Percentiles rank a stretch among this genome's conserved stretches.
phyloP scores from a whole-genome alignment of 2,888 invertebrate genomes.

The Xanthia icteritia region DNA sequence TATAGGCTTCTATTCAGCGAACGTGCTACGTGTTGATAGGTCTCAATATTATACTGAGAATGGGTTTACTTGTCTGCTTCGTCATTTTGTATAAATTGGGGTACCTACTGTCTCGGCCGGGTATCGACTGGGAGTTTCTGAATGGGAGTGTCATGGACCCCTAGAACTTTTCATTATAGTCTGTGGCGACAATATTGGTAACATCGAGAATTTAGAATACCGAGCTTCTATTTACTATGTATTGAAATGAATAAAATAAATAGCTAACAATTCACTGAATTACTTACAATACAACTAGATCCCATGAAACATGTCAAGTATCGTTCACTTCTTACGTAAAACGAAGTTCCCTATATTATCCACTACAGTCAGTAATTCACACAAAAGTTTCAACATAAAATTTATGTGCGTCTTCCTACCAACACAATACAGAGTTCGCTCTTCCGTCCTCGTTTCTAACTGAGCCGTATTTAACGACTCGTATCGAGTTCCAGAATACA shows the following conservation, averaged over 20 bases:
- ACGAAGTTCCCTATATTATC: background rate
- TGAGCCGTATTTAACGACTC: conserved; percentile 36
- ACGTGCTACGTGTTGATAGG: conserved; percentile 34
- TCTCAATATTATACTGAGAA: conserved; percentile 31
- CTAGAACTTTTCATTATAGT: conserved; percentile 11
- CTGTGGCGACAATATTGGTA: background rate
- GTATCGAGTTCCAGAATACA: conserved; percentile 38
- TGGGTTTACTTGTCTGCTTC: conserved; percentile 46
- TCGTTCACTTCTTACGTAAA: conserved; percentile 11
- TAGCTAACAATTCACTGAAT: background rate
- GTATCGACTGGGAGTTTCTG: background rate
- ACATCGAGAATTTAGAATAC: background rate
- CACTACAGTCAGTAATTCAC: conserved; percentile 18
- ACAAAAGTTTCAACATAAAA: conserved; percentile 30
- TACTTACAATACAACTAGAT: background rate
- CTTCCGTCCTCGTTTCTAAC: conserved; percentile 29
- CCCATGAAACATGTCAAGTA: background rate
- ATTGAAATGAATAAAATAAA: background rate
- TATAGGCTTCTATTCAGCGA: conserved; percentile 28
- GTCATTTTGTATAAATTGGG: conserved; percentile 41
- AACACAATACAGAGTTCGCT: conserved; percentile 34
- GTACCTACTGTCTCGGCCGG: conserved; percentile 8
- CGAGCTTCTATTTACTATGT: background rate
- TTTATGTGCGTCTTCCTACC: conserved; percentile 43
- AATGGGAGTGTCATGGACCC: background rate